Conservation (phyloP, 1,140 invertebrate species). For the Samia ricini region DNA sequence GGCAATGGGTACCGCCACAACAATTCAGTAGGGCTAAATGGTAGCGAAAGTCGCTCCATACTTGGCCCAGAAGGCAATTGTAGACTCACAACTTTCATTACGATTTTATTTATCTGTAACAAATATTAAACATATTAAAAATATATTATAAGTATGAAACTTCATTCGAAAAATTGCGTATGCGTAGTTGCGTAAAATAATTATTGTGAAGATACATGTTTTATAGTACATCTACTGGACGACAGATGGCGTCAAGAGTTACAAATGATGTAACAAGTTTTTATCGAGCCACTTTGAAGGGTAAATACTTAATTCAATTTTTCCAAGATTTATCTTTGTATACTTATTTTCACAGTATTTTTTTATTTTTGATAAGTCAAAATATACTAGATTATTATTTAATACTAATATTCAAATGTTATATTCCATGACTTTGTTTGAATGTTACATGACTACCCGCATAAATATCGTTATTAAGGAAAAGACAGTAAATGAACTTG, state of each 20-base stretch:
- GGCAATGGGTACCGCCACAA: conserved; percentile 90
- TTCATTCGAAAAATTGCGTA: no score
- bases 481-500: no score
- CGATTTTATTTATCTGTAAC: conserved; percentile 51
- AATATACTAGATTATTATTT: no score
- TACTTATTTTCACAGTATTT: no score
- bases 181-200: not conserved
- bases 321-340: no score
- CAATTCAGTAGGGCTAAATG: conserved; percentile 82
- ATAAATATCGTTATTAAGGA: no score
- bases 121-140: conserved; percentile 11
- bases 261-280: not conserved
- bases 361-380: no score
- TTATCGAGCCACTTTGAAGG: no score
- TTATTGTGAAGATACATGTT: not conserved
- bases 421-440: no score
- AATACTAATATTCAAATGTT: no score
- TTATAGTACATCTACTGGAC: not conserved
- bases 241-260: conserved; percentile 5
- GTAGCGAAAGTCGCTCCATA: conserved; percentile 75
- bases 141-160: not conserved
- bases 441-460: no score
- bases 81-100: conserved; percentile 73
- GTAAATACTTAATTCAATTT: no score
- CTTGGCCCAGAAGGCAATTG: conserved; percentile 73